Evolutionary conservation across 2,797 vertebrate genomes (phyloP).

Genomic region (Artibeus lituratus): DNA sequence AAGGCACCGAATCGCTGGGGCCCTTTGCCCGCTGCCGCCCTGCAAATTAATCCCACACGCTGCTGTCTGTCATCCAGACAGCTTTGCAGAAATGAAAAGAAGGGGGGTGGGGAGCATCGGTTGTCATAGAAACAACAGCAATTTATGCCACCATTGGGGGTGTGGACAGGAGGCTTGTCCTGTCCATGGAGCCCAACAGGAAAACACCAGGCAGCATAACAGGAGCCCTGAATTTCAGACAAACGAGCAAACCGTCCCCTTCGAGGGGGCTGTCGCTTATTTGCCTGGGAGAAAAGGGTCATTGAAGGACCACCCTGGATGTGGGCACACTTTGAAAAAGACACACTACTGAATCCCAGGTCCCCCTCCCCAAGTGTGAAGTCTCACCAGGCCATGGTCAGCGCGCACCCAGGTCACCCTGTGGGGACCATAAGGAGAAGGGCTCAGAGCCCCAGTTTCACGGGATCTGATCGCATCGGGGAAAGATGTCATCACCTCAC

Average conservation of each 20-base stretch:
- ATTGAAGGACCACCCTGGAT: neutral
- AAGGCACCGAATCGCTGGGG: neutral
- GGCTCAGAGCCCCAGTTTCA: conserved; percentile 13
- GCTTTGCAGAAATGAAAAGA: neutral
- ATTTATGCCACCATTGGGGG: conserved; percentile 2
- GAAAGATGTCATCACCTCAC: conserved; percentile 37
- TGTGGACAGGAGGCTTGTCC: too few species aligned
- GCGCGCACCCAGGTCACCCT: neutral
- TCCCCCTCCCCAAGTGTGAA: neutral
- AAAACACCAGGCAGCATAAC: conserved; percentile 7
- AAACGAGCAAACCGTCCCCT: neutral
- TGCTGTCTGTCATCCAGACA: neutral
- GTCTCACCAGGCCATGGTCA: neutral
- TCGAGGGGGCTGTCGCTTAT: conserved; percentile 55
- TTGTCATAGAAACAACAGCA: conserved; percentile 79
- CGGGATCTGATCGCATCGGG: conserved; percentile 32
- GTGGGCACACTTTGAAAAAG: neutral
- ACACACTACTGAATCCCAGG: neutral
- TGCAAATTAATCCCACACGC: neutral
- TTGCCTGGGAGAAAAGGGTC: conserved; percentile 47
- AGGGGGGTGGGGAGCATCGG: neutral
- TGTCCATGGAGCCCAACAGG: conserved; percentile 69
- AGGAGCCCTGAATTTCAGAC: conserved; percentile 38
- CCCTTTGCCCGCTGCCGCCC: neutral
- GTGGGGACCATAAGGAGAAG: neutral